A percentile compares a stretch with the other conserved stretches of the same genome.
phyloP scores from a whole-genome alignment of 1,140 invertebrate genomes.

The Prorops nasuta region DNA sequence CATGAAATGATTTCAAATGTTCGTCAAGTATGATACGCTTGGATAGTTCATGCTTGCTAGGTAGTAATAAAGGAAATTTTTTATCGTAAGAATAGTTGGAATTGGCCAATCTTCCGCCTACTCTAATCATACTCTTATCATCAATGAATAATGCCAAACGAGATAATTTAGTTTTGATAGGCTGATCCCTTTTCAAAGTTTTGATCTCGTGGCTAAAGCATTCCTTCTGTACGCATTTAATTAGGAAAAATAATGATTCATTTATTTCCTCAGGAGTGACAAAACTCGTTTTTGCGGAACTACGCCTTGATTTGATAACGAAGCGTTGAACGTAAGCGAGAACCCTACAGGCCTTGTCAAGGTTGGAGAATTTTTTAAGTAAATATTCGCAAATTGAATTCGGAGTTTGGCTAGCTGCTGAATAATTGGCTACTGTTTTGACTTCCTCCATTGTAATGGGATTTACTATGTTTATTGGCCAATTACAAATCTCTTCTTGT shows the following conservation, averaged over 20 bases:
- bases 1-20: conserved; percentile 17
- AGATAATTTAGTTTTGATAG: background rate
- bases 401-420: background rate
- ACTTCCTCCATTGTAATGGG: background rate
- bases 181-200: background rate
- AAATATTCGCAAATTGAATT: background rate
- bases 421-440: background rate
- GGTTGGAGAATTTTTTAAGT: background rate
- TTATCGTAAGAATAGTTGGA: background rate
- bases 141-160: background rate
- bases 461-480: background rate
- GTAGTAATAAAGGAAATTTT: background rate
- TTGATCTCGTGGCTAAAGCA: background rate
- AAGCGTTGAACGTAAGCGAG: background rate
- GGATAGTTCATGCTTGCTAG: background rate
- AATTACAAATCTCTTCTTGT: background rate
- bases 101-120: background rate
- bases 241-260: background rate
- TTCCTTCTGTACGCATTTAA: background rate
- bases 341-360: background rate
- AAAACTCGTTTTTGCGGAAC: background rate
- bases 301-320: background rate
- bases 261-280: background rate
- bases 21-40: background rate
- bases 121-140: background rate